A percentile compares a stretch with the other conserved stretches of the same genome.
Conservation (phyloP, 2,888 invertebrate genomes). For the Pyrocoelia pectoralis region DNA sequence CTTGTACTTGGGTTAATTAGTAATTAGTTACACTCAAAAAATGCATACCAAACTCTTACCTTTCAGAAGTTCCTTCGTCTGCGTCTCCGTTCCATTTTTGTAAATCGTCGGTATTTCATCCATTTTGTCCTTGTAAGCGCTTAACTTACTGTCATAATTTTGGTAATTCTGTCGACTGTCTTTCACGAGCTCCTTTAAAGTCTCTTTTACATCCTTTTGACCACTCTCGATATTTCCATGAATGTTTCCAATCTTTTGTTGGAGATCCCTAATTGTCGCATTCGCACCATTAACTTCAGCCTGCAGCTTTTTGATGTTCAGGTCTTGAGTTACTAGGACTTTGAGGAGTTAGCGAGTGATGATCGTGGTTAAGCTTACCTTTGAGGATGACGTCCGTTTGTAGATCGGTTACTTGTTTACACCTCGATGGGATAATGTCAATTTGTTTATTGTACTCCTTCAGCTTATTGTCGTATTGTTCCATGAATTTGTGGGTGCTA, state of each 20-base stretch:
- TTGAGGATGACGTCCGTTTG: slow-evolving; percentile 6
- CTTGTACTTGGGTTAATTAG: too few relatives aligned
- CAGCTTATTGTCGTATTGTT: slow-evolving; percentile 62
- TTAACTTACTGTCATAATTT: background rate
- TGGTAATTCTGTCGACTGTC: background rate
- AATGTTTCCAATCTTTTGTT: background rate
- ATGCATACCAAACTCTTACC: background rate
- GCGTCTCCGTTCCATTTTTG: background rate
- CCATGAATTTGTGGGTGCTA: slow-evolving; percentile 65
- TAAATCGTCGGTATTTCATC: background rate
- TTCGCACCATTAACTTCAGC: background rate
- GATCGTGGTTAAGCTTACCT: background rate
- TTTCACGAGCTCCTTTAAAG: background rate
- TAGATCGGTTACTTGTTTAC: background rate
- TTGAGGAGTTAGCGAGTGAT: background rate
- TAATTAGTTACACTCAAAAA: background rate
- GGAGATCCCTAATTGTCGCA: background rate
- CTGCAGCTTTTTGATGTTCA: background rate
- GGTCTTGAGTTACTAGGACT: background rate
- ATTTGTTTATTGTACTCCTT: slow-evolving; percentile 38
- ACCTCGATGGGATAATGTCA: slow-evolving; percentile 31
- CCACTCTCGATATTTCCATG: background rate
- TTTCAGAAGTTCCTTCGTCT: background rate
- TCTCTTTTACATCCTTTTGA: background rate
- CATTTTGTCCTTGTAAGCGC: background rate